A percentile compares a stretch with the other conserved stretches of the same genome.
phyloP scores from a whole-genome alignment of 2,888 invertebrate genomes.

The Alloscopus bannaensis region DNA sequence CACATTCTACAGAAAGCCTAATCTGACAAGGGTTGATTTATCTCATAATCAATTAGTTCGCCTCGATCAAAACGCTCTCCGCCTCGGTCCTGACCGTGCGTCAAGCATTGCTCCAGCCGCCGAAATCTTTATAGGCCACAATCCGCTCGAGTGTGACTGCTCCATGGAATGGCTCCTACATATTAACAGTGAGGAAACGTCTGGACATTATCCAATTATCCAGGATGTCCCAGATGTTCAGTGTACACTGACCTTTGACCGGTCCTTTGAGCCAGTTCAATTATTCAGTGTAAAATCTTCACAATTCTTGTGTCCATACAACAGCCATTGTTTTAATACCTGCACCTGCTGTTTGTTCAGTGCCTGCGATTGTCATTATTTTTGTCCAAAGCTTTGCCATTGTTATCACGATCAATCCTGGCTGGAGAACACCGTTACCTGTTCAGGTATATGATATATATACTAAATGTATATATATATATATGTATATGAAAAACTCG shows the following conservation, averaged over 20 bases:
- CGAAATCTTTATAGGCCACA: conserved; percentile 89
- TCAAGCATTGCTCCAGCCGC: conserved; percentile 76
- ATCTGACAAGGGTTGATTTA: conserved; percentile 87
- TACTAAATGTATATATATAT: no score
- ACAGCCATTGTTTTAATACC: conserved; percentile 88
- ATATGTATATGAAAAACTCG: no score
- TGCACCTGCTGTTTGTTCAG: conserved; percentile 95
- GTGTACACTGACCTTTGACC: conserved; percentile 87
- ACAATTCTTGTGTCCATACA: conserved; percentile 90
- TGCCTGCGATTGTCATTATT: conserved; percentile 95
- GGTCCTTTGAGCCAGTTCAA: conserved; percentile 84
- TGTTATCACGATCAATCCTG: conserved; percentile 93
- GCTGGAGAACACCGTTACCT: conserved; percentile 91
- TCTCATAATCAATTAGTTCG: conserved; percentile 86
- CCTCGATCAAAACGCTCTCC: conserved; percentile 76
- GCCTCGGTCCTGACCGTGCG: conserved; percentile 72
- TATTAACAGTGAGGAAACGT: conserved; percentile 83
- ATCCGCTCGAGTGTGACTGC: conserved; percentile 92
- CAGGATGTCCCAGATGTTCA: conserved; percentile 89
- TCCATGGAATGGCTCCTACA: conserved; percentile 94
- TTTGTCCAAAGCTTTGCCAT: conserved; percentile 90
- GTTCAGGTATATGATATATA: no score
- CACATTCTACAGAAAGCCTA: conserved; percentile 90
- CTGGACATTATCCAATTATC: conserved; percentile 86
- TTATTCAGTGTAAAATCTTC: conserved; percentile 87